Evolutionary conservation across 2,797 vertebrate species (phyloP).

Genomic region (Leucoraja ocellata): DNA sequence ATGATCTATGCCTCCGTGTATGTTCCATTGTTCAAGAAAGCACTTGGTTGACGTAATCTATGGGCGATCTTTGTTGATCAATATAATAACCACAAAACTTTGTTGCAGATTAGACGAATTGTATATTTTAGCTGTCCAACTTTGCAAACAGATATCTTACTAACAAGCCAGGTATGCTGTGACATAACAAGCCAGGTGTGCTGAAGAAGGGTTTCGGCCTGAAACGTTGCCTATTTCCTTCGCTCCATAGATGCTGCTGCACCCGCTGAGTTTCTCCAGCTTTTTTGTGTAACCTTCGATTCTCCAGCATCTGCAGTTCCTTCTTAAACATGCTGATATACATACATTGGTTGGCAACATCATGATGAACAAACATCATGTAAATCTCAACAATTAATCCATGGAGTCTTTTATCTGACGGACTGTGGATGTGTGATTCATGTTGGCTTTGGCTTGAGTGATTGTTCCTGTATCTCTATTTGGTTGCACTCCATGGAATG

Average conservation of each 20-base stretch:
- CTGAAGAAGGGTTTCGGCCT: no score
- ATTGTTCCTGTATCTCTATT: conserved; percentile 6
- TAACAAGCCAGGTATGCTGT: not conserved
- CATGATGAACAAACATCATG: not conserved
- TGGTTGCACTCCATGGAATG: not conserved
- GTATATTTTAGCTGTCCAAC: not conserved
- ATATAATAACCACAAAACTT: not conserved
- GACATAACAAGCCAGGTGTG: no score
- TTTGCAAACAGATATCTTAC: not conserved
- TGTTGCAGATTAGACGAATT: not conserved
- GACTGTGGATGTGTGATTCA: not conserved
- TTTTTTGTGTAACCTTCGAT: no score
- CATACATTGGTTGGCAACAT: not conserved
- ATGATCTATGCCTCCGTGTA: no score
- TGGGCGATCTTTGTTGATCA: no score
- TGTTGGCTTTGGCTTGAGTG: not conserved
- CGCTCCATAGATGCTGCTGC: no score
- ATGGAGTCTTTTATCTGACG: not conserved
- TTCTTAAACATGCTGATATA: no score
- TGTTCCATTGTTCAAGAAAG: no score
- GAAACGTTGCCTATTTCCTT: no score
- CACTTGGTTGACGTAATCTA: no score
- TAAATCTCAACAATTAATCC: not conserved
- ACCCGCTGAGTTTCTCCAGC: no score
- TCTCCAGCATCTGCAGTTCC: no score